Evolutionary conservation across 2,113 vertebrate genomes (phyloP), one percentile per base, ranked within the genome.

Genomic region (Atlantisia rogersi): DNA sequence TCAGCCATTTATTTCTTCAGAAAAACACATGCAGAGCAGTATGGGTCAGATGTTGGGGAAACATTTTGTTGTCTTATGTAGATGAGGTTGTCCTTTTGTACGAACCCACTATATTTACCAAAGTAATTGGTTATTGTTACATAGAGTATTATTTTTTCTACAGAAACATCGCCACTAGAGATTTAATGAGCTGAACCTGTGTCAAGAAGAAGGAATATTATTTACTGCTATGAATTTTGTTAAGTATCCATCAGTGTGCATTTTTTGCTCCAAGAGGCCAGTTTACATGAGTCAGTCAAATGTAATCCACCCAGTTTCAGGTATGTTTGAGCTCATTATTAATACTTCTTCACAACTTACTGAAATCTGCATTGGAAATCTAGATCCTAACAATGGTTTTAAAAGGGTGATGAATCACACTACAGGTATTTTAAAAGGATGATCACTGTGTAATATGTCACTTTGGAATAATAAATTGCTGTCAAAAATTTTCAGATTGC

Each of bases 81-180:
- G 77, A 92, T 88, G 82, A 86, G 70, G 16, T 19, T 95, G 70
- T 79, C 42, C 37, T 95, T 95, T 90, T 94, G 46, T 68, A 71
- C 50, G 78, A 50, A 85, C 32, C 28, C 44, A 85, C 79, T 74
- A 20, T 88, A 92, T 94, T 96, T 95, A 96, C 90, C 59, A 79
- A 90, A 96, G 90, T 86, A 92, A 86, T 92, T 90, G 90, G 68
- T 94, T 95, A 96, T 95, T 95, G 65, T 94, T 97, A 81, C 84
- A 58, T 17, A 81, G 81, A 92, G 52, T 71, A 95, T 74, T 35
- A 76, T 53, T 92, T 93, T 80, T 94, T 42, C 65, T 67, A 71
- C 48, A 88, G 77, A 93, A 97, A 82, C 52, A 32, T 71, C 37
- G 85, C 40, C 32, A 78, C 58, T 79, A 67, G 64, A 94, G 76